phyloP scores from a whole-genome alignment of 2,797 vertebrate species.

The Xiphophorus birchmanni region DNA sequence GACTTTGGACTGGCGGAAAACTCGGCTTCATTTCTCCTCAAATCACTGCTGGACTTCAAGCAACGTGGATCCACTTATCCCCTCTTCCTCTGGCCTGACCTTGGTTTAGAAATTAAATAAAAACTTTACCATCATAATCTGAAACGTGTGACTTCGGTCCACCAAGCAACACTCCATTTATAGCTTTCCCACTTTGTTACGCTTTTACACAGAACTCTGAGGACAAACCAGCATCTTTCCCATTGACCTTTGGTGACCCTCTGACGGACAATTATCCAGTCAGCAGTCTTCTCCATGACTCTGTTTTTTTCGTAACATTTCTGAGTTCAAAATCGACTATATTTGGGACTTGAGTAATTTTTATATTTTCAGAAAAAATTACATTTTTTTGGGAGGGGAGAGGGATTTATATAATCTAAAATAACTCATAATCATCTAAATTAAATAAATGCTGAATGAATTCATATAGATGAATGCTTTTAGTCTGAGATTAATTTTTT shows the following conservation, averaged over 20 bases:
- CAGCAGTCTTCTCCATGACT: neutral
- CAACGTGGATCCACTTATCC: neutral
- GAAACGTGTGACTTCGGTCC: neutral
- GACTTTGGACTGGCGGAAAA: neutral
- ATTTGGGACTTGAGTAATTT: neutral
- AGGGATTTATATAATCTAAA: neutral
- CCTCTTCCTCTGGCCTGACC: too few relatives aligned
- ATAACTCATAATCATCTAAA: neutral
- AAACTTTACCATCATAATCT: neutral
- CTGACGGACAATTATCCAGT: neutral
- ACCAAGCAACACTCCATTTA: too few relatives aligned
- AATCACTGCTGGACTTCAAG: neutral
- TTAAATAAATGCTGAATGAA: neutral
- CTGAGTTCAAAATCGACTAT: neutral
- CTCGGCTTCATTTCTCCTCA: neutral
- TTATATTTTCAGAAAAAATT: neutral
- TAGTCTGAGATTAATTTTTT: neutral
- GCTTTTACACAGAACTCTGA: neutral
- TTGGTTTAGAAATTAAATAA: neutral
- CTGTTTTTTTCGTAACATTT: neutral
- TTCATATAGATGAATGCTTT: neutral
- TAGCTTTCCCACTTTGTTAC: too few relatives aligned
- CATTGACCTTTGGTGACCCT: neutral
- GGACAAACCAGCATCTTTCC: neutral
- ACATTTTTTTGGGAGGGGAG: neutral